These are phyloP conservation scores for Arizona elegans DNA, from an alignment of 2,113 vertebrate species.

Conservation along the genomic window DNA sequence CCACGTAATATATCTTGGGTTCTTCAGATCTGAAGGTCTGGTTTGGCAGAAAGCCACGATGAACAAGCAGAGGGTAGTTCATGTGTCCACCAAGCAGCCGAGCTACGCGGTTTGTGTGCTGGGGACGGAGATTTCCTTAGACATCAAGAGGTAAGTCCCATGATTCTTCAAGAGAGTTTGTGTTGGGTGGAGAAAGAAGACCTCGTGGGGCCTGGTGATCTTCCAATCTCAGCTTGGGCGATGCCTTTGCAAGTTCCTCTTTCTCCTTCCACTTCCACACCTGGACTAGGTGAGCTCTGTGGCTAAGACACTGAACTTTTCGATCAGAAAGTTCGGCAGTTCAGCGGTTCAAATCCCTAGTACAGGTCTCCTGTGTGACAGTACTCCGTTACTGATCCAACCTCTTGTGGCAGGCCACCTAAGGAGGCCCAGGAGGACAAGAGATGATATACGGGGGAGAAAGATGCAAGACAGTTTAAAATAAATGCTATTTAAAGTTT, in stretches of 20 bases:
- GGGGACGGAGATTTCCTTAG: conserved; percentile 54
- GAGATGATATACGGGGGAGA: not conserved
- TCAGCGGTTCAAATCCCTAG: no score
- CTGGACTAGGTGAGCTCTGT: no score
- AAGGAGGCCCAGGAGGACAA: not conserved
- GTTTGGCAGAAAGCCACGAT: conserved; percentile 20
- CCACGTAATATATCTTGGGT: conserved; percentile 7
- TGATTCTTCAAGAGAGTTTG: not conserved
- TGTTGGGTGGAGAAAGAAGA: not conserved
- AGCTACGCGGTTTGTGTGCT: conserved; percentile 51
- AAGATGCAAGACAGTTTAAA: not conserved
- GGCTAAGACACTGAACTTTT: no score
- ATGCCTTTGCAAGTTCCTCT: not conserved
- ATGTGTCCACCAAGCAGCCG: conserved; percentile 58
- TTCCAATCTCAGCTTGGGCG: not conserved
- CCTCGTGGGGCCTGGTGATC: no score
- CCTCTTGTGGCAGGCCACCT: not conserved
- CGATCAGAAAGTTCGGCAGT: no score
- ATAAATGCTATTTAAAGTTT: not conserved
- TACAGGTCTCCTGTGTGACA: no score
- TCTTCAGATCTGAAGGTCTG: not conserved
- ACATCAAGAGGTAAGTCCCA: conserved; percentile 56
- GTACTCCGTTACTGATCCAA: no score
- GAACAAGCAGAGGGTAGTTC: conserved; percentile 46
- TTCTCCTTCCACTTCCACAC: not conserved